Evolutionary conservation across 2,888 invertebrate species (phyloP).

Genomic region (Dorcus hopei): DNA sequence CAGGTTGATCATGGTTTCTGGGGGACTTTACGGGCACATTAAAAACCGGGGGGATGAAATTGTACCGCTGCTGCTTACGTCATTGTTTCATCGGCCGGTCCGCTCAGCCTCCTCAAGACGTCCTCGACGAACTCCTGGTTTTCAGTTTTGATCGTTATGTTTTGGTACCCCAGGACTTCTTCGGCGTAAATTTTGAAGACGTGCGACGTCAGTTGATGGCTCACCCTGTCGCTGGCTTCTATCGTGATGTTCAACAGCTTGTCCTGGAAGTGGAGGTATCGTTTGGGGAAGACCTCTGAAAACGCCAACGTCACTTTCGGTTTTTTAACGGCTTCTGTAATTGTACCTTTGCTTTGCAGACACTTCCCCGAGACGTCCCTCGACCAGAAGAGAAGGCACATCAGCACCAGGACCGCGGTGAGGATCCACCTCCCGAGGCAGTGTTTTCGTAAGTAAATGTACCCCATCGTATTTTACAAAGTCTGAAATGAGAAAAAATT

Average conservation of each 20-base stretch:
- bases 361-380: too few relatives aligned
- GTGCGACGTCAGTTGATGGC: constrained; percentile 57
- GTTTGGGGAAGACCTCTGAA: constrained; percentile 53
- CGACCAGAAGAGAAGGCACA: too few relatives aligned
- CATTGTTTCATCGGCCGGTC: constrained; percentile 10
- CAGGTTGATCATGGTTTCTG: constrained; percentile 60
- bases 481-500: too few relatives aligned
- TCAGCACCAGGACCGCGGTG: too few relatives aligned
- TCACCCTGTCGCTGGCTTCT: constrained; percentile 55
- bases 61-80: too few relatives aligned
- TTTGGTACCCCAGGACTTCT: constrained; percentile 50
- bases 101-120: constrained; percentile 38
- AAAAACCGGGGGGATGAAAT: neutral
- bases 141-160: constrained; percentile 44
- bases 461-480: too few relatives aligned
- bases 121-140: constrained; percentile 48
- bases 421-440: too few relatives aligned
- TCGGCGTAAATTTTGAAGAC: constrained; percentile 59
- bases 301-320: constrained; percentile 4
- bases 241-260: constrained; percentile 49
- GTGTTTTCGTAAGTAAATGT: too few relatives aligned
- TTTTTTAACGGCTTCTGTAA: too few relatives aligned
- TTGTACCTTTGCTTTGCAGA: too few relatives aligned
- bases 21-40: constrained; percentile 24
- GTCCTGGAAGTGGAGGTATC: constrained; percentile 46